phyloP scores from a whole-genome alignment of 1,140 invertebrate species.

The Drosophila pruinosa region DNA sequence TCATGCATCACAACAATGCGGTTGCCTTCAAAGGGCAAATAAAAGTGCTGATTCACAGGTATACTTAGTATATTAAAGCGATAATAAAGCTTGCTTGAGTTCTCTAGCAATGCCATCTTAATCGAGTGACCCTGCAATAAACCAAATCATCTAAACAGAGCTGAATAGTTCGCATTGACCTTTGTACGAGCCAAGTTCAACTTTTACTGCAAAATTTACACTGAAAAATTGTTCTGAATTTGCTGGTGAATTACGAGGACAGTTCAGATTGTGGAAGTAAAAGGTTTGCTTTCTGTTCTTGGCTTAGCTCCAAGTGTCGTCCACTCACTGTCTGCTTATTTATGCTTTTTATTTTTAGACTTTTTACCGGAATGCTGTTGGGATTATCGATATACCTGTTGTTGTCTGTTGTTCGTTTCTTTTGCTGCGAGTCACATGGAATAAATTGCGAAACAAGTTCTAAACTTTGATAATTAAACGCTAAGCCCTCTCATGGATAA shows the following conservation, averaged over 20 bases:
- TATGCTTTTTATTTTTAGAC: neutral
- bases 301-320: neutral
- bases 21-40: conserved; percentile 67
- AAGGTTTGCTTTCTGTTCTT: neutral
- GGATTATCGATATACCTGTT: conserved; percentile 33
- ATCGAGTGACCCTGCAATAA: conserved; percentile 84
- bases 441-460: conserved; percentile 37
- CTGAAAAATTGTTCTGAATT: neutral
- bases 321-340: neutral
- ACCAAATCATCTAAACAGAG: neutral
- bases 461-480: conserved; percentile 59
- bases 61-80: conserved; percentile 93
- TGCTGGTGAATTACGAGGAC: neutral
- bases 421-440: conserved; percentile 7
- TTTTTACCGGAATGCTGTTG: conserved; percentile 9
- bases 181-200: neutral
- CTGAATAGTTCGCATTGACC: neutral
- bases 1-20: neutral
- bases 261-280: neutral
- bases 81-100: conserved; percentile 89
- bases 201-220: neutral
- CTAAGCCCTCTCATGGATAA: conserved; percentile 23
- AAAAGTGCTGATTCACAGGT: conserved; percentile 90
- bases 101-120: conserved; percentile 90
- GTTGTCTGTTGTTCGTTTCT: neutral